Evolutionary conservation across 2,113 vertebrate species (phyloP).

Genomic region (Paramormyrops kingsleyae): DNA sequence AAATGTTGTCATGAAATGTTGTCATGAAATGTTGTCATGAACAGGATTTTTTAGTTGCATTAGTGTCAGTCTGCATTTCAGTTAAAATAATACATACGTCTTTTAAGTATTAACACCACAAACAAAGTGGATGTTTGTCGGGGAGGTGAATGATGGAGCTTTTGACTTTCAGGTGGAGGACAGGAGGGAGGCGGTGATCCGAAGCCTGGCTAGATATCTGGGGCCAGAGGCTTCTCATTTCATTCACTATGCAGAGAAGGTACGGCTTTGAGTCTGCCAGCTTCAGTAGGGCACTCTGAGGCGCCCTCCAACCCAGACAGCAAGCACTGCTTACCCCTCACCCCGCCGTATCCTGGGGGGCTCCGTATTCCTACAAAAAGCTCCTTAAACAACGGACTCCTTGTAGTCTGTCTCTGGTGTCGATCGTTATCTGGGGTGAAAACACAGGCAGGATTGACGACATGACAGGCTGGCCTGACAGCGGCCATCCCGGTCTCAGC

Average conservation of each 20-base stretch:
- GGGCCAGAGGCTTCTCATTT: constrained; percentile 51
- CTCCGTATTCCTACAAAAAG: not conserved
- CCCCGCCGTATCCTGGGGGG: not conserved
- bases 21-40: not conserved
- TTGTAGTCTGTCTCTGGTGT: not conserved
- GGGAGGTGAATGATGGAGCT: not conserved
- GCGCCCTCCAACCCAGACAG: not conserved
- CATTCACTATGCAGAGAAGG: constrained; percentile 62
- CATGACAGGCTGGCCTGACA: constrained; percentile 11
- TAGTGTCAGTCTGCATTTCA: not conserved
- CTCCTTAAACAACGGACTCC: not conserved
- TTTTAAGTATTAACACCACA: not conserved
- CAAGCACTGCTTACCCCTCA: not conserved
- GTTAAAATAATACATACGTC: too few relatives aligned
- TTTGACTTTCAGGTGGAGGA: constrained; percentile 38
- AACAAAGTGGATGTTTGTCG: not conserved
- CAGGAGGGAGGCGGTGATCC: constrained; percentile 50
- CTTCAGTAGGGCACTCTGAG: not conserved
- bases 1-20: not conserved
- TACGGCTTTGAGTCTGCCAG: constrained; percentile 24
- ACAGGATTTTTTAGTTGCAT: not conserved
- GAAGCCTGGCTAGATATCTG: constrained; percentile 54
- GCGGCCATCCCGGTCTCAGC: not conserved
- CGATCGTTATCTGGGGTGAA: not conserved
- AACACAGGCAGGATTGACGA: constrained; percentile 22